A percentile compares a stretch with the other conserved stretches of the same genome.
Conservation (phyloP, 2,888 invertebrate genomes). For the Tetragonula carbonaria region DNA sequence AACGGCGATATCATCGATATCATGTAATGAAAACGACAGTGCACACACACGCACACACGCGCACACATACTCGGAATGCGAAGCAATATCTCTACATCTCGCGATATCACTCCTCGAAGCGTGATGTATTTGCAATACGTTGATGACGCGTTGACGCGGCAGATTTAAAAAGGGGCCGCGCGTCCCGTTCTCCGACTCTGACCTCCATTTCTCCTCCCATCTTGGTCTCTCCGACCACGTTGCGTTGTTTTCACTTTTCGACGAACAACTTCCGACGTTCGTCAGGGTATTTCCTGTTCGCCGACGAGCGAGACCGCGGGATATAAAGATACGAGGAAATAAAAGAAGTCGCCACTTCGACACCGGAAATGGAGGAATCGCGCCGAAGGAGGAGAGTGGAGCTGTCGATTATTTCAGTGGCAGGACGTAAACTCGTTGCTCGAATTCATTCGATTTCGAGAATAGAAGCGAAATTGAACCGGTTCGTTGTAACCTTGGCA, state of each 20-base stretch:
- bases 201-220: constrained; percentile 24
- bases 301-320: no score
- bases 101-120: constrained; percentile 23
- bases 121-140: constrained; percentile 1
- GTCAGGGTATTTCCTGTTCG: constrained; percentile 4
- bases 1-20: constrained; percentile 21
- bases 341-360: background rate
- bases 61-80: background rate
- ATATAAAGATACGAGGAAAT: background rate
- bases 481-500: background rate
- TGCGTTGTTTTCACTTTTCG: constrained; percentile 37
- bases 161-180: constrained; percentile 52
- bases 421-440: background rate
- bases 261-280: constrained; percentile 11
- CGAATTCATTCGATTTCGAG: background rate
- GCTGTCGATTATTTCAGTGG: background rate
- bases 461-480: background rate
- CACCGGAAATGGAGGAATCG: background rate
- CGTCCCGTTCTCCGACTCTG: constrained; percentile 22
- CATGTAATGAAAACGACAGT: background rate
- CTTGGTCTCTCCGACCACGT: constrained; percentile 2
- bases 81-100: constrained; percentile 13
- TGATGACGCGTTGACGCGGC: constrained; percentile 7
- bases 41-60: no score
- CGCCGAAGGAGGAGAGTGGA: background rate